These are phyloP conservation scores for Seira sanloemensis DNA, from an alignment of 2,888 invertebrate species.

Conservation along the genomic window DNA sequence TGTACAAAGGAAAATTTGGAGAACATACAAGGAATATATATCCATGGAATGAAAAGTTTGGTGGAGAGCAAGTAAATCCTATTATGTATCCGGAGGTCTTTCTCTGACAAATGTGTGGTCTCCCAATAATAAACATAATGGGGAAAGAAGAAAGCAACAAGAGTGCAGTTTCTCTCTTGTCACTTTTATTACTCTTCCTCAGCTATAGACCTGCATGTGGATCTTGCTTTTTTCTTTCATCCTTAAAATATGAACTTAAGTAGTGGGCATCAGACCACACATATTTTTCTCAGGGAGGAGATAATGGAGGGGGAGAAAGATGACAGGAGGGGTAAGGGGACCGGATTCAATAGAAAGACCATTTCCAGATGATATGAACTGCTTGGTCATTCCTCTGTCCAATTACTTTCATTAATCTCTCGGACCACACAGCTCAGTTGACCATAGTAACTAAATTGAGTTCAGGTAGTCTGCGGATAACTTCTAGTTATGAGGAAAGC, in stretches of 20 bases:
- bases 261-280: neutral
- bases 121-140: neutral
- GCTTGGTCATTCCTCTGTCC: constrained; percentile 43
- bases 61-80: neutral
- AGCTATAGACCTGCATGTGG: neutral
- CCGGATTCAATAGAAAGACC: neutral
- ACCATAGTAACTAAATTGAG: no score
- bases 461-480: no score
- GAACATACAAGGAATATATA: neutral
- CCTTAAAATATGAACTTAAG: no score
- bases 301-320: neutral
- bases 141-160: neutral
- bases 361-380: constrained; percentile 37
- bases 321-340: neutral
- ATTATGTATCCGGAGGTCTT: neutral
- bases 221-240: no score
- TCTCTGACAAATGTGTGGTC: neutral
- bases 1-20: no score
- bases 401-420: constrained; percentile 55
- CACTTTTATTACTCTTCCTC: neutral
- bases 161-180: neutral
- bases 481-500: no score
- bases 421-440: no score
- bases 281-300: neutral
- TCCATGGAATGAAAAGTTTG: neutral